Percentiles rank a stretch among this genome's conserved stretches.
These are phyloP conservation scores for Chloroceryle inda DNA, from an alignment of 2,797 vertebrate species.

Conservation along the genomic window DNA sequence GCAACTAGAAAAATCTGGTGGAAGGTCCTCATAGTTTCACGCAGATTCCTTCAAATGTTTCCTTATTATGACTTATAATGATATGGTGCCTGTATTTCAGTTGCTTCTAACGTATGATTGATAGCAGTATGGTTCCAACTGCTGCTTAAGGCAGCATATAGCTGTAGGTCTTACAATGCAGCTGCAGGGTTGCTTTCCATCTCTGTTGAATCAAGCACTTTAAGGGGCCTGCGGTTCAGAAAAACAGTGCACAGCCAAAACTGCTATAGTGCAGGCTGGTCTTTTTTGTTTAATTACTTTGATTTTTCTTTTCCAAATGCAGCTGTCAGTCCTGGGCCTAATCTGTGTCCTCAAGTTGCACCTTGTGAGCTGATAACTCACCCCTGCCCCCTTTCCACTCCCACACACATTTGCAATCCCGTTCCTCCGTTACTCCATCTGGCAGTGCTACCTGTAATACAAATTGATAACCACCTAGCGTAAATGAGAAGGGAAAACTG, in stretches of 20 bases:
- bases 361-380: not conserved
- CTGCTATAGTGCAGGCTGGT: not conserved
- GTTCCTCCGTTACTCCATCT: not conserved
- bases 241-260: not conserved
- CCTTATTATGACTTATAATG: not conserved
- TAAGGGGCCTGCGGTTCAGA: not conserved
- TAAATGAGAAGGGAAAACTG: not conserved
- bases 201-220: not conserved
- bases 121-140: not conserved
- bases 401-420: not conserved
- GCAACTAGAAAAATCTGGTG: not conserved
- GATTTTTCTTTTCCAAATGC: not conserved
- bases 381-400: not conserved
- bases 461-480: not conserved
- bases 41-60: not conserved
- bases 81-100: not conserved
- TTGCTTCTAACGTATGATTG: not conserved
- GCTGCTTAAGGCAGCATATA: not conserved
- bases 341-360: not conserved
- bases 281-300: not conserved
- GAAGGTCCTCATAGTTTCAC: not conserved
- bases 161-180: not conserved
- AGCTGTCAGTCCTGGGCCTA: not conserved
- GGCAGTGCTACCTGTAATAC: not conserved
- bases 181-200: not conserved